Evolutionary conservation across 2,888 invertebrate species (phyloP).

Genomic region (Pristionchus fissidentatus): DNA sequence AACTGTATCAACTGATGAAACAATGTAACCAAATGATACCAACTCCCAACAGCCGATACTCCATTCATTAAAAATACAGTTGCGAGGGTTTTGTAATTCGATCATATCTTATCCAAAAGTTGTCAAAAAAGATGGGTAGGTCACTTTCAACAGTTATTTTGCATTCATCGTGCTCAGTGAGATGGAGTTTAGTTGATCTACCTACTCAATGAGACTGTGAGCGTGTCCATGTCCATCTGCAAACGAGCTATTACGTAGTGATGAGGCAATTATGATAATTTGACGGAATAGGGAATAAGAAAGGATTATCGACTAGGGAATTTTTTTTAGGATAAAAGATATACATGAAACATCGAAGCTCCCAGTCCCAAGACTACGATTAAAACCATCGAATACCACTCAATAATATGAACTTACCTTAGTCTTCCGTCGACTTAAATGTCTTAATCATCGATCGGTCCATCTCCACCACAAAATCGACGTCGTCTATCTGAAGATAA

Average conservation of each 20-base stretch:
- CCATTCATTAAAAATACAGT: no score
- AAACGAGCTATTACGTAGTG: not conserved
- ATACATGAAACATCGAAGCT: no score
- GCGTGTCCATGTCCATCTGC: conserved; percentile 43
- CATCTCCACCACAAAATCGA: conserved; percentile 51
- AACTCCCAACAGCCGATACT: no score
- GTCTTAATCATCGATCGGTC: conserved; percentile 18
- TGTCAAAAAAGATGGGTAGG: not conserved
- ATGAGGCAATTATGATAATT: not conserved
- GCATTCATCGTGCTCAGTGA: conserved; percentile 34
- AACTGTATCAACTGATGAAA: no score
- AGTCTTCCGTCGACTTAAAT: conserved; percentile 51
- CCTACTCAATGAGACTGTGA: conserved; percentile 43
- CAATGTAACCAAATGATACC: no score
- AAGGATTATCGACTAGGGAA: no score
- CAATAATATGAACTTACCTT: not conserved
- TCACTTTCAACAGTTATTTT: conserved; percentile 23
- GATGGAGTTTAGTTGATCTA: conserved; percentile 24
- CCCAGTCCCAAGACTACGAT: not conserved
- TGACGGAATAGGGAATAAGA: no score
- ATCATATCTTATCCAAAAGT: not conserved
- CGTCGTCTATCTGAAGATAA: conserved; percentile 58
- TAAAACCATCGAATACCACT: not conserved
- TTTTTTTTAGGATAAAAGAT: no score
- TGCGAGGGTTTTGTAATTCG: no score